Evolutionary conservation across 2,113 vertebrate species (phyloP).

Genomic region (Tamias sibiricus): DNA sequence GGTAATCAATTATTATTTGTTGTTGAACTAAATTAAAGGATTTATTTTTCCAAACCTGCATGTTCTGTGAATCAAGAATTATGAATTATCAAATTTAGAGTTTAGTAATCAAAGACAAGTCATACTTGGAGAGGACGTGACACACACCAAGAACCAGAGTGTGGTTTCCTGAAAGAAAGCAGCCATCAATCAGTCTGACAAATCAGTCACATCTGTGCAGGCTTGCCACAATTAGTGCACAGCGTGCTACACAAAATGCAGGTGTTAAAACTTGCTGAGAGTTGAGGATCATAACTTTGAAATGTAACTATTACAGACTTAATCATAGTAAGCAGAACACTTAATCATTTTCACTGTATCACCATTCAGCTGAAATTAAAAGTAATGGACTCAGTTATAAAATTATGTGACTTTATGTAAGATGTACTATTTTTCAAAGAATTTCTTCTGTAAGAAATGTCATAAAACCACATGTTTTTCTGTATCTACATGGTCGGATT

Average conservation of each 20-base stretch:
- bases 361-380: constrained; percentile 31
- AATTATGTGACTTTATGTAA: background rate
- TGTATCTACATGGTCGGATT: background rate
- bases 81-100: constrained; percentile 25
- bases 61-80: constrained; percentile 30
- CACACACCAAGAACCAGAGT: background rate
- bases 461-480: background rate
- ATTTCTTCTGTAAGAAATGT: constrained; percentile 6
- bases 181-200: background rate
- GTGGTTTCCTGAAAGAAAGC: constrained; percentile 70
- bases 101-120: constrained; percentile 29
- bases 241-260: background rate
- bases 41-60: background rate
- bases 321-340: background rate
- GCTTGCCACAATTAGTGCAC: constrained; percentile 38
- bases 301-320: background rate
- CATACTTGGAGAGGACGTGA: background rate
- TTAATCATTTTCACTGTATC: background rate
- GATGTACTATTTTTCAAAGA: background rate
- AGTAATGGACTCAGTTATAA: background rate
- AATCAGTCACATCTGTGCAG: constrained; percentile 25
- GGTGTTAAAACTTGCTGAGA: background rate
- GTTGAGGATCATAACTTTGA: background rate
- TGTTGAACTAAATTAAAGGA: background rate
- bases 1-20: background rate